A percentile compares a stretch with the other conserved stretches of the same genome.
phyloP scores from a whole-genome alignment of 2,888 invertebrate species.

The Plusia festucae region DNA sequence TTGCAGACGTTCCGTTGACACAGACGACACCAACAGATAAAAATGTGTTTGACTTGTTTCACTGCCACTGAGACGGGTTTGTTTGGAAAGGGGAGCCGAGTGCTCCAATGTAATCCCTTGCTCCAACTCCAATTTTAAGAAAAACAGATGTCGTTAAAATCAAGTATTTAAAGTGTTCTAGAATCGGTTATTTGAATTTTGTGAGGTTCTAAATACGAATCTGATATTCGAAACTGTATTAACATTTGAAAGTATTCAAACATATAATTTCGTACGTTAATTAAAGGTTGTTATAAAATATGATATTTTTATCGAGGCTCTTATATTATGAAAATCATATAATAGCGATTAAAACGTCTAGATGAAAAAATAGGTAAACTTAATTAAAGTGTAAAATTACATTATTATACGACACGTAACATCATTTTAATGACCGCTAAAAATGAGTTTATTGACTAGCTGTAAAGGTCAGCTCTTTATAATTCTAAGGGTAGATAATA shows the following conservation, averaged over 20 bases:
- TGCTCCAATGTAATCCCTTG: slow-evolving; percentile 58
- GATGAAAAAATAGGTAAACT: background rate
- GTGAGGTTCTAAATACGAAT: background rate
- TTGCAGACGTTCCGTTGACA: slow-evolving; percentile 81
- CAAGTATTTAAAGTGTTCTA: background rate
- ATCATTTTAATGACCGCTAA: slow-evolving; percentile 22
- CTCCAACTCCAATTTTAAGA: slow-evolving; percentile 39
- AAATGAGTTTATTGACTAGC: slow-evolving; percentile 23
- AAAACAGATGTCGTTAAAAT: slow-evolving; percentile 5
- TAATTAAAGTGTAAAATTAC: slow-evolving; percentile 8
- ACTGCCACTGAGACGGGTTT: slow-evolving; percentile 76
- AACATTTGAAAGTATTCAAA: background rate
- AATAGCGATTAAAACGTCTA: background rate
- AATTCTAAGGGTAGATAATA: slow-evolving; percentile 34
- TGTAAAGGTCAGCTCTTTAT: slow-evolving; percentile 24
- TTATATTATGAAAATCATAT: background rate
- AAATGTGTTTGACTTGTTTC: slow-evolving; percentile 83
- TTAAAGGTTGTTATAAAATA: background rate
- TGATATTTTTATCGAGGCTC: background rate
- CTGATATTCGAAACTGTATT: background rate
- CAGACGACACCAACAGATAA: slow-evolving; percentile 80
- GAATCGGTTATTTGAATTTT: background rate
- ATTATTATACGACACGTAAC: slow-evolving; percentile 36
- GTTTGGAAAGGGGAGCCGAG: slow-evolving; percentile 69
- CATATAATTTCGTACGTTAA: background rate